Conservation (phyloP, 1,140 invertebrate genomes). For the Eriocheir sinensis region DNA sequence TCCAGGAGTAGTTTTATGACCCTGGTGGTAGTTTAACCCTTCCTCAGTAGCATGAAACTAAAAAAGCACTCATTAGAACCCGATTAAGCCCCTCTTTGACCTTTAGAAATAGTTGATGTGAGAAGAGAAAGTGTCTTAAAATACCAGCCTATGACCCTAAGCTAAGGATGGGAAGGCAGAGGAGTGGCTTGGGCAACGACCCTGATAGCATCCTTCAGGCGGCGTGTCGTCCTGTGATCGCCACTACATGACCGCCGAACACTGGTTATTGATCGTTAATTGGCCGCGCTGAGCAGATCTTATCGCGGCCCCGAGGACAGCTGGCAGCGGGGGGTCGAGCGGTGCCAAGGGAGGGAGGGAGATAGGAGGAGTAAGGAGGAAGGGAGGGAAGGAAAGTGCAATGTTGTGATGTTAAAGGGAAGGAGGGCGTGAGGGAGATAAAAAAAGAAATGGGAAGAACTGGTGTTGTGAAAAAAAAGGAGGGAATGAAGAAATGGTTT, state of each 20-base stretch:
- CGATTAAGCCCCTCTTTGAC: no score
- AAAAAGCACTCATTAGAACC: no score
- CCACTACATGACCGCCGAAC: conserved; percentile 10
- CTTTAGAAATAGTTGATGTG: no score
- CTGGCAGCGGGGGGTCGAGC: not conserved
- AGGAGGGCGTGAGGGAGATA: not conserved
- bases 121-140: no score
- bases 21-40: no score
- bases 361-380: not conserved
- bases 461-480: no score
- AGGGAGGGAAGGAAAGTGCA: not conserved
- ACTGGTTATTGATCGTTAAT: conserved; percentile 17
- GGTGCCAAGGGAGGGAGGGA: not conserved
- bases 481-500: no score
- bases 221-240: not conserved
- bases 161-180: no score
- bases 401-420: not conserved
- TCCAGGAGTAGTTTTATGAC: no score
- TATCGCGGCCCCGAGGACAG: not conserved
- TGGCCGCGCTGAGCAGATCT: not conserved
- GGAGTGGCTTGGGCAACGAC: conserved; percentile 7
- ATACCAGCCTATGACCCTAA: no score
- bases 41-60: no score
- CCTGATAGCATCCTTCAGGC: not conserved
- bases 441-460: not conserved